phyloP scores from a whole-genome alignment of 1,140 invertebrate genomes.

The Centruroides sculpturatus region DNA sequence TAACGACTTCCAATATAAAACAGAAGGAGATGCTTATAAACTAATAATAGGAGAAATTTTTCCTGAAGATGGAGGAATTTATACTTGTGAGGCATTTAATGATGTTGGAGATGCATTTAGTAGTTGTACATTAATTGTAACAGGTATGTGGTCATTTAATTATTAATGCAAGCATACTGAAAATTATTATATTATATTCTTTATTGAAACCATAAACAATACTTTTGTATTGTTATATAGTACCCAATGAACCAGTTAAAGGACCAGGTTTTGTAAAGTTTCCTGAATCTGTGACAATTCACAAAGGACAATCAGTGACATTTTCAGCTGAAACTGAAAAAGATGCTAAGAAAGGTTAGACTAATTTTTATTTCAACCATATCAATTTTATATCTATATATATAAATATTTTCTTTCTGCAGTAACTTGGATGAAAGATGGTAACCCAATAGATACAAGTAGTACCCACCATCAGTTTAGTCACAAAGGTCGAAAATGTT shows the following conservation, averaged over 20 bases:
- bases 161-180: too few relatives aligned
- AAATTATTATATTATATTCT: too few relatives aligned
- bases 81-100: slow-evolving; percentile 87
- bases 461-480: slow-evolving; percentile 64
- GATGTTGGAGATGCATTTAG: slow-evolving; percentile 66
- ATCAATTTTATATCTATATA: neutral
- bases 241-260: slow-evolving; percentile 70
- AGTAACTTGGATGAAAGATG: slow-evolving; percentile 75
- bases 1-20: slow-evolving; percentile 88
- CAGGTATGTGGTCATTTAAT: slow-evolving; percentile 45
- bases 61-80: slow-evolving; percentile 71
- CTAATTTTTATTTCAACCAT: neutral
- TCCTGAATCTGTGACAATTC: slow-evolving; percentile 71
- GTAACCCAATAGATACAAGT: slow-evolving; percentile 61
- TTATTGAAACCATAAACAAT: neutral
- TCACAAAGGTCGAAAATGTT: slow-evolving; percentile 56
- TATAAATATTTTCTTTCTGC: neutral
- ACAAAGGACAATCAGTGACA: slow-evolving; percentile 58
- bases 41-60: slow-evolving; percentile 78
- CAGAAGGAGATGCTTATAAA: slow-evolving; percentile 73
- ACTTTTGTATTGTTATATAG: slow-evolving; percentile 31
- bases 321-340: slow-evolving; percentile 67
- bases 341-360: slow-evolving; percentile 39
- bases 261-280: slow-evolving; percentile 73
- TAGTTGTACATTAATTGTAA: slow-evolving; percentile 72